Evolutionary conservation across 2,888 invertebrate genomes (phyloP).

Genomic region (Drosophila nr. medialis): DNA sequence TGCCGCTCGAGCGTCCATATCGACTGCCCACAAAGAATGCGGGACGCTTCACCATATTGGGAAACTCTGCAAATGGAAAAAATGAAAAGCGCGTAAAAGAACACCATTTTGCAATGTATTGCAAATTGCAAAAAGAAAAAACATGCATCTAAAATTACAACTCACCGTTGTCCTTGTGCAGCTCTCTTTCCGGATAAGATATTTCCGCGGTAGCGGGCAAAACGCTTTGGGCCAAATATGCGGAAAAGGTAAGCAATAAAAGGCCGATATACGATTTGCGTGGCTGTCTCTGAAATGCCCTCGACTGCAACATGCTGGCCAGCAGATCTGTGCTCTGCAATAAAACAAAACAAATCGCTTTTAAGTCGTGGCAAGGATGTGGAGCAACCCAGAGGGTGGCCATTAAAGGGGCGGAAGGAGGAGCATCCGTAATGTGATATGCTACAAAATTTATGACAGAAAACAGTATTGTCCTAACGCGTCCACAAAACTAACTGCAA

Average conservation of each 20-base stretch:
- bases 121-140: not conserved
- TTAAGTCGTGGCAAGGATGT: not conserved
- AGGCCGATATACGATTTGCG: conserved; percentile 61
- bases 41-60: conserved; percentile 80
- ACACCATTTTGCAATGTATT: not conserved
- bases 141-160: not conserved
- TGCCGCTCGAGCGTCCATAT: conserved; percentile 83
- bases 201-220: conserved; percentile 60
- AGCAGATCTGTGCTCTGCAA: conserved; percentile 36
- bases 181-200: conserved; percentile 60
- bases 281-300: conserved; percentile 28
- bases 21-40: conserved; percentile 85
- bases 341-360: conserved; percentile 25
- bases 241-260: conserved; percentile 67
- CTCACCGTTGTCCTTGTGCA: conserved; percentile 62
- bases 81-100: not conserved
- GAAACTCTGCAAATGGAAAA: conserved; percentile 45
- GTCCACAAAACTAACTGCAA: not conserved
- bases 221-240: conserved; percentile 65
- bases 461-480: conserved; percentile 2
- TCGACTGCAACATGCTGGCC: conserved; percentile 47
- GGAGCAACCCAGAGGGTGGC: not conserved
- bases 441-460: conserved; percentile 1
- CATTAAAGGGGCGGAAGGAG: conserved; percentile 1
- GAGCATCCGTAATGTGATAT: conserved; percentile 13